Conservation (phyloP, 2,888 invertebrate species). For the Ceramica pisi region DNA sequence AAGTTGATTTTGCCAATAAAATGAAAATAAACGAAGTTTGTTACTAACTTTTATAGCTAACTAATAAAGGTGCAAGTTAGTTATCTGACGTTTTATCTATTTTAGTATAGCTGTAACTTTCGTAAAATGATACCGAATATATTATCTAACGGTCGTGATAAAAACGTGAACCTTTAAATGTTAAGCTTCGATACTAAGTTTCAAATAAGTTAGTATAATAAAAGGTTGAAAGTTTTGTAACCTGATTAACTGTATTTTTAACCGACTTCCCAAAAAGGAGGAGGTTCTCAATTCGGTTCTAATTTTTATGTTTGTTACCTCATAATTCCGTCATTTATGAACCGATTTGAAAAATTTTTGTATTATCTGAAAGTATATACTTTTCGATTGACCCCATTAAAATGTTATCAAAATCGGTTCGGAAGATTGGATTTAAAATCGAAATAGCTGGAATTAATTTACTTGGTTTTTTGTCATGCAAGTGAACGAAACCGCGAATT, state of each 20-base stretch:
- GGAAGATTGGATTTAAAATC: no score
- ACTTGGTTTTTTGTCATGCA: no score
- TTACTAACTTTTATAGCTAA: slow-evolving; percentile 38
- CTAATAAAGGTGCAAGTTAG: slow-evolving; percentile 42
- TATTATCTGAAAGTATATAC: no score
- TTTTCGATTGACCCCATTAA: no score
- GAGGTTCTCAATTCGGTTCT: no score
- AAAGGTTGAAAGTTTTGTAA: neutral
- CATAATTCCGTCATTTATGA: no score
- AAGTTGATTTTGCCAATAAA: neutral
- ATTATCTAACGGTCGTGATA: slow-evolving; percentile 24
- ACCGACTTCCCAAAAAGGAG: no score
- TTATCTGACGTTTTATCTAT: slow-evolving; percentile 43
- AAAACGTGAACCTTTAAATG: slow-evolving; percentile 39
- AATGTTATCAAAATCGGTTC: no score
- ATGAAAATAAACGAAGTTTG: slow-evolving; percentile 12
- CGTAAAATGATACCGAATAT: slow-evolving; percentile 54
- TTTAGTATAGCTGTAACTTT: slow-evolving; percentile 40
- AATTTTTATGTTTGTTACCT: no score
- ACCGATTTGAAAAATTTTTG: no score
- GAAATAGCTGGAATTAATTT: no score
- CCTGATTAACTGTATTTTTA: neutral
- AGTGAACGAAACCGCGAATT: no score
- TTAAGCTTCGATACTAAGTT: slow-evolving; percentile 24
- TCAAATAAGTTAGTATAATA: slow-evolving; percentile 1